Evolutionary conservation across 2,113 vertebrate species (phyloP).

Genomic region (Isurus oxyrinchus): DNA sequence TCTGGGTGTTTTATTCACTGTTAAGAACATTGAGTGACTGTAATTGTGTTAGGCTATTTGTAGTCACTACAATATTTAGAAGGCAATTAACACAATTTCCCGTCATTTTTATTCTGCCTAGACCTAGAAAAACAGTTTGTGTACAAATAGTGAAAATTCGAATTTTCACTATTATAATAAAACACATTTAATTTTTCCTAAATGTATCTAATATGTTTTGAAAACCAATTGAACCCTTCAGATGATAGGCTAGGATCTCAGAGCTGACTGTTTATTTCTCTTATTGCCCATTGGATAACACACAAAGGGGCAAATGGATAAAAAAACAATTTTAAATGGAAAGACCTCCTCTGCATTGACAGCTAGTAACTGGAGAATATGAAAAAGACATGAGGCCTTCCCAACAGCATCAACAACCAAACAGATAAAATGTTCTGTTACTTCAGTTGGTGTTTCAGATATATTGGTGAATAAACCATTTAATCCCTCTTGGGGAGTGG

Average conservation of each 20-base stretch:
- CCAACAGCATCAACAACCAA: background rate
- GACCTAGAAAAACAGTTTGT: background rate
- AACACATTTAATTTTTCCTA: background rate
- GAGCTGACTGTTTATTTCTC: background rate
- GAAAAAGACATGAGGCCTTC: background rate
- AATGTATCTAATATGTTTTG: background rate
- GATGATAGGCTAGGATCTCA: background rate
- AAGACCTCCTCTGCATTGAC: background rate
- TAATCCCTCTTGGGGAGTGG: background rate
- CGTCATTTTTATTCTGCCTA: background rate
- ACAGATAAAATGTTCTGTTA: background rate
- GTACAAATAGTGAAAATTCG: conserved; percentile 11
- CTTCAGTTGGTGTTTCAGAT: background rate
- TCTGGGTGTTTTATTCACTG: background rate
- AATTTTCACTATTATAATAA: background rate
- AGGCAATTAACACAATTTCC: background rate
- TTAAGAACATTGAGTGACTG: background rate
- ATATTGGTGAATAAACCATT: background rate
- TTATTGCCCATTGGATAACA: background rate
- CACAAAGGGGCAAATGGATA: too few species aligned
- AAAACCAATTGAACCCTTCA: background rate
- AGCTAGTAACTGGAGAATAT: background rate
- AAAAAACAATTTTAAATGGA: background rate
- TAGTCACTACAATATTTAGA: background rate
- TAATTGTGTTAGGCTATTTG: background rate